Evolutionary conservation across 2,888 invertebrate species (phyloP), one percentile per base, ranked within the genome.

Genomic region (Tinea semifulvella): DNA sequence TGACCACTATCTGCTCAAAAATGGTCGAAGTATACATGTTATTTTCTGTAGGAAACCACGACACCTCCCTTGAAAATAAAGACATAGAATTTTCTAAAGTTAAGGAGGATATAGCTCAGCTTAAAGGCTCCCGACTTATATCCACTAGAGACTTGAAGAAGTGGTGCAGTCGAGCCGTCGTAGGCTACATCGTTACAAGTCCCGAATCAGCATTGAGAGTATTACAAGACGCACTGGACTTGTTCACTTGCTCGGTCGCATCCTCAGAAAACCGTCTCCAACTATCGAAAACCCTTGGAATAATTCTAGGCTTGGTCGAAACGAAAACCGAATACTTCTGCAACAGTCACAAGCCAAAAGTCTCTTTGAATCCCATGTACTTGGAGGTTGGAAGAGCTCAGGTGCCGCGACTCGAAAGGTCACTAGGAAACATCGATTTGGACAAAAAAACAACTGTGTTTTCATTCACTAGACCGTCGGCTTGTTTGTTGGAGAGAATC

Each of bases 61-160:
- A 83, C 38, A 66, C 66, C 3, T 77, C 81, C 1, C 56, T 70
- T 36, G 74, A 77, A 35, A 74, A 80, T 46, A 22, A 22, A 7
- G 25, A 22, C n/a, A n/a, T n/a, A n/a, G n/a, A 22, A 11, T 47
- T 52, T 10, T 61, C 61, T 1, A 64, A 60, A 48, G 62, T 63
- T 28, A 8, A 16, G 8, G 55, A 52, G 20, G 64, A 53, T 46
- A 18, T 72, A 5, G 55, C 54, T 10, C 54, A 75, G 2, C 60
- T 76, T 39, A 79, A 74, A 58, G 84, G 79, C 35, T 86, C 87
- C 1, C 82, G 92, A 52, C 68, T 89, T 36, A 90, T 88, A 16
- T 92, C 92, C 0, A 91, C 91, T 0, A 85, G 97, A 53, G 98
- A 98, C 82, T 83, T 98, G 40, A 87, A 97, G 53, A 97, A 96